A percentile compares a stretch with the other conserved stretches of the same genome.
These are phyloP conservation scores for Clepsis dumicolana DNA, from an alignment of 2,888 invertebrate genomes.

Conservation along the genomic window DNA sequence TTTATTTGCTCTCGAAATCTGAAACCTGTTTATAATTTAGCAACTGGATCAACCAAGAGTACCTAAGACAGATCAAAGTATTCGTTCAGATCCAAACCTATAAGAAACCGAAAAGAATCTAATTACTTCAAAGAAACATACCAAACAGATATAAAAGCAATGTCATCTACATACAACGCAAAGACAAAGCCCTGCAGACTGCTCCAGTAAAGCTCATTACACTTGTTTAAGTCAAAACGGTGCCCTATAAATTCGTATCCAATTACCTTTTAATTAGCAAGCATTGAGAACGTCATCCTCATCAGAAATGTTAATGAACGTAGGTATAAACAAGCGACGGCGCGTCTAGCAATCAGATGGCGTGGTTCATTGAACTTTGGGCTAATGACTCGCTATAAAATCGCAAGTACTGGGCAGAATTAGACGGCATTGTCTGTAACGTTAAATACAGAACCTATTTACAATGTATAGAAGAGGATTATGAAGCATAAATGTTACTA, in stretches of 20 bases:
- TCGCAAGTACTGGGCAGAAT: conserved; percentile 48
- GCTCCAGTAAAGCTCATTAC: conserved; percentile 5
- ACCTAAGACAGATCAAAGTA: too few relatives aligned
- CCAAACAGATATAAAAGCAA: neutral
- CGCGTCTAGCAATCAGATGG: conserved; percentile 59
- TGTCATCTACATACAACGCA: neutral
- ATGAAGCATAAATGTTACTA: neutral
- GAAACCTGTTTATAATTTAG: too few relatives aligned
- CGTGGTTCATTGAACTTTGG: conserved; percentile 43
- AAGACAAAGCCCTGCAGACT: neutral
- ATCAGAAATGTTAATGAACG: conserved; percentile 51
- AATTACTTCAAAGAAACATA: neutral
- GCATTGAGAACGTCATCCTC: conserved; percentile 52
- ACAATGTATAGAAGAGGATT: neutral
- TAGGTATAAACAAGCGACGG: conserved; percentile 52
- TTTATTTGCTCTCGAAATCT: too few relatives aligned
- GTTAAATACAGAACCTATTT: conserved; percentile 9
- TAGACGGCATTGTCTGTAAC: conserved; percentile 24
- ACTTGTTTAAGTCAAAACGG: conserved; percentile 13
- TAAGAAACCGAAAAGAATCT: too few relatives aligned
- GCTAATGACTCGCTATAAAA: conserved; percentile 64
- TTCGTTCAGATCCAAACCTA: too few relatives aligned
- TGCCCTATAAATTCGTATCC: conserved; percentile 50
- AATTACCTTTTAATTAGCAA: conserved; percentile 55
- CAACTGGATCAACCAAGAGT: too few relatives aligned